A percentile compares a stretch with the other conserved stretches of the same genome.
Conservation (phyloP, 2,888 invertebrate genomes). For the Eristalis pertinax region DNA sequence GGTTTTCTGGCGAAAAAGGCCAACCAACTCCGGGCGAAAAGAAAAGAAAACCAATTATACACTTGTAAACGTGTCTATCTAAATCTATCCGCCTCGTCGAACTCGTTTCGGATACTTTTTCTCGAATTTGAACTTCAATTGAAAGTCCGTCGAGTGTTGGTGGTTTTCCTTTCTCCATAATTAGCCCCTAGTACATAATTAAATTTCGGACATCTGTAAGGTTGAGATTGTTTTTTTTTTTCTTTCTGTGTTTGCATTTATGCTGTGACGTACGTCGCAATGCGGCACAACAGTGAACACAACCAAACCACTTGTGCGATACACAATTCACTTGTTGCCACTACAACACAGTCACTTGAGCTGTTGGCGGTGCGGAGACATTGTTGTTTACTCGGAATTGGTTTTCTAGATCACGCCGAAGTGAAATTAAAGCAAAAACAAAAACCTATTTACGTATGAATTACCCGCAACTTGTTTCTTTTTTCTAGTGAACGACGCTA, state of each 20-base stretch:
- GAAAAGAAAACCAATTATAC: not conserved
- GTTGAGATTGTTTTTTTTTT: not conserved
- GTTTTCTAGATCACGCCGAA: constrained; percentile 12
- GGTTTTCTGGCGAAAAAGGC: not conserved
- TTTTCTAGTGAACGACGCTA: constrained; percentile 5
- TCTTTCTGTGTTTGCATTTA: constrained; percentile 1
- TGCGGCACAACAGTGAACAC: not conserved
- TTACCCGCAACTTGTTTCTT: constrained; percentile 7
- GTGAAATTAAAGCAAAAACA: constrained; percentile 14
- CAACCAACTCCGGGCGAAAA: not conserved
- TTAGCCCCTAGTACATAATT: not conserved
- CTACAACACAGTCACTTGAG: no score
- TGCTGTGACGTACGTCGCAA: not conserved
- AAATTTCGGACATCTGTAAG: not conserved
- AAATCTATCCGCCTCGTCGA: not conserved
- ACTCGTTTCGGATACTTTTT: not conserved
- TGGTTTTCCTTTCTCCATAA: not conserved
- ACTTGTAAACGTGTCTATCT: constrained; percentile 1
- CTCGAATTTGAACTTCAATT: constrained; percentile 5
- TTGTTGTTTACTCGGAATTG: not conserved
- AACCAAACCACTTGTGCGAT: not conserved
- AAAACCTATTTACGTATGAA: not conserved
- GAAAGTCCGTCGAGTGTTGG: not conserved
- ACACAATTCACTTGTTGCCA: constrained; percentile 11
- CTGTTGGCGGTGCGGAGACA: not conserved